phyloP scores from a whole-genome alignment of 2,113 vertebrate species.

The Meriones unguiculatus region DNA sequence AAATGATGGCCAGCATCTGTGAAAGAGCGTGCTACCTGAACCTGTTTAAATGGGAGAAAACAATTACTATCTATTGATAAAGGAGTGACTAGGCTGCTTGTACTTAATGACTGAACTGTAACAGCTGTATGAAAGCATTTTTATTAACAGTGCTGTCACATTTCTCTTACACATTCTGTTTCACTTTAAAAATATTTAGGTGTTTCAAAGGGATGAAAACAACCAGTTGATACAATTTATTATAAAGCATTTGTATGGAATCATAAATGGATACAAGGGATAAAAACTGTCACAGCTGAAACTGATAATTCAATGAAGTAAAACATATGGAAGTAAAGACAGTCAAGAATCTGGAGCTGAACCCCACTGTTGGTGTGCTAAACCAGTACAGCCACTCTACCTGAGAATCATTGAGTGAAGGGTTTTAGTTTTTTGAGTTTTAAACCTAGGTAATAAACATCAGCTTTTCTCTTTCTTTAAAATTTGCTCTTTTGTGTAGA shows the following conservation, averaged over 20 bases:
- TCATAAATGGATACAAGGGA: neutral
- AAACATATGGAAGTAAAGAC: neutral
- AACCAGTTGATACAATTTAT: neutral
- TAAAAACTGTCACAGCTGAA: neutral
- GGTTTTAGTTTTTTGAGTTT: neutral
- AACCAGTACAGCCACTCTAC: neutral
- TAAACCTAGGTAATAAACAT: neutral
- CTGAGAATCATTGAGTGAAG: neutral
- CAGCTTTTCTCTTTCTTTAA: neutral
- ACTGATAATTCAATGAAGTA: slow-evolving; percentile 5
- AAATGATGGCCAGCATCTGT: neutral
- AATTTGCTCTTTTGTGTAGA: neutral
- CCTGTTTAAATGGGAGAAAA: slow-evolving; percentile 17
- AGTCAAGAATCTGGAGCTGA: neutral
- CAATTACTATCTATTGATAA: neutral
- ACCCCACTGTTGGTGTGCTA: neutral
- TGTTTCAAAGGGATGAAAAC: neutral
- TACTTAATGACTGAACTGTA: neutral
- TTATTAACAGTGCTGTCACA: neutral
- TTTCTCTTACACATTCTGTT: slow-evolving; percentile 23
- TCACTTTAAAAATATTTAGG: neutral
- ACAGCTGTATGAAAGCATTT: neutral
- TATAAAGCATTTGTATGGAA: neutral
- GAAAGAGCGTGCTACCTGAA: neutral
- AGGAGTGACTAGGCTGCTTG: neutral